Percentiles rank a stretch among this genome's conserved stretches.
phyloP scores from a whole-genome alignment of 1,140 invertebrate species.

The Pararge aegeria region DNA sequence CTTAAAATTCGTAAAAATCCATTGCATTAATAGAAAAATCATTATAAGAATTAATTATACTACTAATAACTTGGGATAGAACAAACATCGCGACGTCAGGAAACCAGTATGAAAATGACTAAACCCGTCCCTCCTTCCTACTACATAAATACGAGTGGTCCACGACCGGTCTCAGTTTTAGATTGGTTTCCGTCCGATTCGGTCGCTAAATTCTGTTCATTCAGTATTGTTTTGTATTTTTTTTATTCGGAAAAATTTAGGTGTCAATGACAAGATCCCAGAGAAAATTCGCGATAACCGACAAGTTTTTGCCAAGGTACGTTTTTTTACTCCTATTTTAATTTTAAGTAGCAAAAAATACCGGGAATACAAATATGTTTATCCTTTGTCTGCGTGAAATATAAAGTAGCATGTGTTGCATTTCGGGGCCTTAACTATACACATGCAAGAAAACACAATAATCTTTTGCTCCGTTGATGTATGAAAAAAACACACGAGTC shows the following conservation, averaged over 20 bases:
- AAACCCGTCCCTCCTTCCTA: background rate
- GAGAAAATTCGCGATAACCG: conserved; percentile 76
- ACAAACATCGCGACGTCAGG: conserved; percentile 24
- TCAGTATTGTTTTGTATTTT: conserved; percentile 59
- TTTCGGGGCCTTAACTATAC: too few relatives aligned
- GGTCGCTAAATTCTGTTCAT: conserved; percentile 52
- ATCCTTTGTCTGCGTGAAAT: too few relatives aligned
- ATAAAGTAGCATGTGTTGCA: too few relatives aligned
- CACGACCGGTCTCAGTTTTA: conserved; percentile 39
- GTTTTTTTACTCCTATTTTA: conserved; percentile 25
- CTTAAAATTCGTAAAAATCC: background rate
- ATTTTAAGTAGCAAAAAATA: background rate
- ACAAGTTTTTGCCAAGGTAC: conserved; percentile 79
- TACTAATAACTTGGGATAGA: background rate
- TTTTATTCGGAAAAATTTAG: conserved; percentile 55
- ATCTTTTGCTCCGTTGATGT: too few relatives aligned
- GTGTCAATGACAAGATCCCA: conserved; percentile 80
- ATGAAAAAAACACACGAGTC: too few relatives aligned
- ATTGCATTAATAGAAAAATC: background rate
- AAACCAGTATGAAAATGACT: conserved; percentile 41
- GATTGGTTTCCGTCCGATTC: conserved; percentile 39
- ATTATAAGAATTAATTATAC: background rate
- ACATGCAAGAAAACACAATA: too few relatives aligned
- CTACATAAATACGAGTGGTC: conserved; percentile 51
- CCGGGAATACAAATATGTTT: too few relatives aligned